phyloP scores from a whole-genome alignment of 2,797 vertebrate genomes.

The Acipenser ruthenus region DNA sequence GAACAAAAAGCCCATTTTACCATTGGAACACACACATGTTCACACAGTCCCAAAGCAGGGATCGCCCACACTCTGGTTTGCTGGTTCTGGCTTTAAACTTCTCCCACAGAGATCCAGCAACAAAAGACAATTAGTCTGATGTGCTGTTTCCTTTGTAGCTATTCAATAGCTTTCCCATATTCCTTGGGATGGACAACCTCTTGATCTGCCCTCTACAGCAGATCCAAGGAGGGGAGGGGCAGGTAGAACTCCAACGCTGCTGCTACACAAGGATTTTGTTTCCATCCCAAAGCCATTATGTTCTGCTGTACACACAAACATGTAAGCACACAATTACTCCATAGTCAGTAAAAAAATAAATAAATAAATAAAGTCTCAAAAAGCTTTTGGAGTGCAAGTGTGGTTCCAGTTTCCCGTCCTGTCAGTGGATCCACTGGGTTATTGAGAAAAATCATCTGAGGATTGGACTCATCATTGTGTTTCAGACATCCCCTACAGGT shows the following conservation, averaged over 20 bases:
- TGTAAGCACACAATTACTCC: slow-evolving; percentile 12
- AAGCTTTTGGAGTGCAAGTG: too few species aligned
- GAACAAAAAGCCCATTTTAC: background rate
- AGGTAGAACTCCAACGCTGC: background rate
- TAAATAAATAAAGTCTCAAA: too few species aligned
- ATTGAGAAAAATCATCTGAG: too few species aligned
- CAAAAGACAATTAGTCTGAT: slow-evolving; percentile 28
- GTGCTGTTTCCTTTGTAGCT: slow-evolving; percentile 30
- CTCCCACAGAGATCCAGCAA: slow-evolving; percentile 23
- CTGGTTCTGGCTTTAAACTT: slow-evolving; percentile 3
- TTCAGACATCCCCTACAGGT: too few species aligned
- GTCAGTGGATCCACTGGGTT: too few species aligned
- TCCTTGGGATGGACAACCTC: slow-evolving; percentile 9
- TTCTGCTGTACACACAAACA: background rate
- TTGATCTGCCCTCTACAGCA: background rate
- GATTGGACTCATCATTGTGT: too few species aligned
- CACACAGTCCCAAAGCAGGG: background rate
- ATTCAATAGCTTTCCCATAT: slow-evolving; percentile 11
- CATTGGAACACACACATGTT: slow-evolving; percentile 5
- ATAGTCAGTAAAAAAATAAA: too few species aligned
- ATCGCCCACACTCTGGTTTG: slow-evolving; percentile 10
- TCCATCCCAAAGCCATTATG: slow-evolving; percentile 1
- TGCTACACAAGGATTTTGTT: background rate
- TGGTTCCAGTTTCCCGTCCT: too few species aligned
- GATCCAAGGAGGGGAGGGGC: background rate